Percentiles rank a stretch among this genome's conserved stretches.
These are phyloP conservation scores for Drymonia ruficornis DNA, from an alignment of 2,888 invertebrate species.

Conservation along the genomic window DNA sequence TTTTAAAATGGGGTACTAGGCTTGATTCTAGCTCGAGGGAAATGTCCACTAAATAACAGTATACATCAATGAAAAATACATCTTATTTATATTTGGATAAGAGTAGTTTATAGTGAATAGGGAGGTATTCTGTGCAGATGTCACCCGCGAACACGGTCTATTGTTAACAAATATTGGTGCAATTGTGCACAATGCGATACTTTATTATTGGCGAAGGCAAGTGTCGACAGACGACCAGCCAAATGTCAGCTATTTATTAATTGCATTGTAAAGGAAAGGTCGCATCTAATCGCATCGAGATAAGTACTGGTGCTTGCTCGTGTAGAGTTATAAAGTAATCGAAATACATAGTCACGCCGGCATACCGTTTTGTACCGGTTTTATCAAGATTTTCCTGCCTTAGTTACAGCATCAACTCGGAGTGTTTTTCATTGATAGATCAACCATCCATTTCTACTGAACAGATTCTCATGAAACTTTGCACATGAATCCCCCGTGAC, in stretches of 20 bases:
- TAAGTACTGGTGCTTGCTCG: not conserved
- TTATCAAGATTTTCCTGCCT: no score
- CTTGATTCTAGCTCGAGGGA: conserved; percentile 8
- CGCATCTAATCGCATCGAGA: not conserved
- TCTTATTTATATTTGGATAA: conserved; percentile 18
- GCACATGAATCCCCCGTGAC: no score
- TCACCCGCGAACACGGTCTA: conserved; percentile 64
- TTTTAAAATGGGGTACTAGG: conserved; percentile 8
- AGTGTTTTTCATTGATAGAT: no score
- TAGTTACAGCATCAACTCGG: no score
- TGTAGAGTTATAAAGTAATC: no score
- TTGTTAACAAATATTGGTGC: conserved; percentile 81
- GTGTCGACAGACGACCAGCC: conserved; percentile 56
- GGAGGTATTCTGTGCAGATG: conserved; percentile 54
- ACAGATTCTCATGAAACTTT: no score
- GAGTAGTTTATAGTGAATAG: conserved; percentile 16
- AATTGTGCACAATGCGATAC: conserved; percentile 75
- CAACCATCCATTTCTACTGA: no score
- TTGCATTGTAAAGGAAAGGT: conserved; percentile 56
- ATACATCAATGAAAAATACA: conserved; percentile 20
- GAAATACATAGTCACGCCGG: no score
- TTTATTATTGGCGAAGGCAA: conserved; percentile 73
- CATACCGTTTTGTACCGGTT: no score
- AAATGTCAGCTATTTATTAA: conserved; percentile 78
- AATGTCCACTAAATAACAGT: not conserved